Conservation (phyloP, 1,140 invertebrate species). For the Atta colombica region DNA sequence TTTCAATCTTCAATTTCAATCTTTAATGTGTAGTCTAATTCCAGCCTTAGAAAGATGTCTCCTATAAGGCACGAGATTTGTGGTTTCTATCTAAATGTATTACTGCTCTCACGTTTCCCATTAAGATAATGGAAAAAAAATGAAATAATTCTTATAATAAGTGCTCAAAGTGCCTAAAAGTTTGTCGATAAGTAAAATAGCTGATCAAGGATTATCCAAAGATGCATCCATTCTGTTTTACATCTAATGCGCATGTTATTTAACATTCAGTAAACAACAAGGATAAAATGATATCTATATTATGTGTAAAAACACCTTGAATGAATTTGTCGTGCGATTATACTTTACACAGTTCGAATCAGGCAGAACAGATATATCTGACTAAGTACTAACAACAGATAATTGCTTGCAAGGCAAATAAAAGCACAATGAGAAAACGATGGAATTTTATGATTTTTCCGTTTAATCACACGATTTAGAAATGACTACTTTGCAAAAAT, state of each 20-base stretch:
- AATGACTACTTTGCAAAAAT: background rate
- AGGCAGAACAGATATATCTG: background rate
- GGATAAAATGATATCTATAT: too few species aligned
- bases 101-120: too few species aligned
- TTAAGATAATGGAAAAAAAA: slow-evolving; percentile 27
- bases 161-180: background rate
- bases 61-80: too few species aligned
- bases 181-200: background rate
- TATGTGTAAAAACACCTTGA: too few species aligned
- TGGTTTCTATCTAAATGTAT: too few species aligned
- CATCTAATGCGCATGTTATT: too few species aligned
- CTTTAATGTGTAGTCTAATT: too few species aligned
- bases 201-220: background rate
- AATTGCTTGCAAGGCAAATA: background rate
- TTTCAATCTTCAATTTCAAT: too few species aligned
- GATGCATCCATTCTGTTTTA: too few species aligned
- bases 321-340: background rate
- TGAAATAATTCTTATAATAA: background rate
- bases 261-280: too few species aligned
- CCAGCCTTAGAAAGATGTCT: too few species aligned
- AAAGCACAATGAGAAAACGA: background rate
- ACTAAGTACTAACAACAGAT: background rate
- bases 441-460: slow-evolving; percentile 16
- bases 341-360: background rate
- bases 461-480: background rate